Evolutionary conservation across 1,140 invertebrate species (phyloP), one percentile per base, ranked within the genome.

Genomic region (Oreohelix idahoensis): DNA sequence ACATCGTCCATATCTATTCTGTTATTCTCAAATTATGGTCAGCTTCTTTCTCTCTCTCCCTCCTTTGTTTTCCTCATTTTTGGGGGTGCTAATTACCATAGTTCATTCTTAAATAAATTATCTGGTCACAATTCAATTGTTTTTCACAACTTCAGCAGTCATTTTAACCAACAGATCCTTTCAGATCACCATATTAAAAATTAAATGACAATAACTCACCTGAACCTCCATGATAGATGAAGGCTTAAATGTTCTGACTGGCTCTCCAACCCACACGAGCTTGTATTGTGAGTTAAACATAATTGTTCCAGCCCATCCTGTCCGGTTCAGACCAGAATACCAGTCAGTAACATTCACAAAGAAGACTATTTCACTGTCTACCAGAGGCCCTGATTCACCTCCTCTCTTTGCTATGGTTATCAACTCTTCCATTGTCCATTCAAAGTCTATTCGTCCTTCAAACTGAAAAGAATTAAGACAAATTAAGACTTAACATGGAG

Each of bases 221-320:
- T 95, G 95, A 92, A 96, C 95, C 91, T 94, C 95, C 88, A 97
- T 96, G 0, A 97, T 96, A 96, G 98, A 97, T 1, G 96, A 93
- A 0, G 98, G 97, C 92, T 98, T 98, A 92, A 99, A 98, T 23
- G 98, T 95, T 92, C 98, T 96, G 8, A 97, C 96, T 0, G 95
- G 95, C 39, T 96, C 96, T 0, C 98, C 98, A 0, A 99, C 93
- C 91, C 98, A 97, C 49, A 95, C 93, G 0, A 98, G 93, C 81
- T 95, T 94, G 23, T 98, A 93, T 11, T 95, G 96, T 0, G 96
- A 97, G 91, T 97, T 97, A 90, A 95, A 98, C 39, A 99, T 95
- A 79, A 97, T 93, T 0, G 97, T 96, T 36, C 95, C 95, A 0
- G 97, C 96, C 93, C 95, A 97, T 0, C 97, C 98, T 13, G 93